Conservation (phyloP, 2,888 invertebrate species). For the Lochmaea capreae region DNA sequence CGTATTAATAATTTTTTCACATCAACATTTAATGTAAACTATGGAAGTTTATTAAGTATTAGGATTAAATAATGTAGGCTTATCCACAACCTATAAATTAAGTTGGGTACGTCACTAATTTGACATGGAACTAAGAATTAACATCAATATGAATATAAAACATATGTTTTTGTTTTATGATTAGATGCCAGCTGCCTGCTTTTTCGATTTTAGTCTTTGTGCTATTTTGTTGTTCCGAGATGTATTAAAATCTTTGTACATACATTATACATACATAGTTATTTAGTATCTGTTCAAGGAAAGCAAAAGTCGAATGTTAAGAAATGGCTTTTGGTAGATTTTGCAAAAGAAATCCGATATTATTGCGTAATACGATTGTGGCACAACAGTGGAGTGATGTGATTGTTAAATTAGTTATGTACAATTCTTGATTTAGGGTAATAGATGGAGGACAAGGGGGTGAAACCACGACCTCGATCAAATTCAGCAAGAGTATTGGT, state of each 20-base stretch:
- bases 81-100: no score
- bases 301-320: constrained; percentile 33
- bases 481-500: constrained; percentile 81
- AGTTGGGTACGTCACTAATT: neutral
- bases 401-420: constrained; percentile 42
- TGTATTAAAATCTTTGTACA: constrained; percentile 19
- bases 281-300: constrained; percentile 31
- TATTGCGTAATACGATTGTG: constrained; percentile 39
- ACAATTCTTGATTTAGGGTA: constrained; percentile 48
- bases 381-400: constrained; percentile 45
- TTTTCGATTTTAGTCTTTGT: constrained; percentile 13
- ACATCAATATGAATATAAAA: neutral
- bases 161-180: constrained; percentile 5
- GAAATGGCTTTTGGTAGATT: constrained; percentile 40
- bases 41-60: no score
- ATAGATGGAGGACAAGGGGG: constrained; percentile 62
- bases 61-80: no score
- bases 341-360: constrained; percentile 30
- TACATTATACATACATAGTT: neutral
- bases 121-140: neutral
- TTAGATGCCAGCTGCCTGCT: neutral
- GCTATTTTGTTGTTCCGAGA: constrained; percentile 31
- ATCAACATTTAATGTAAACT: no score
- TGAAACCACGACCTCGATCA: constrained; percentile 62
- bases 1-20: no score